Conservation (phyloP, 2,797 vertebrate species). For the Odontamblyopus rebecca region DNA sequence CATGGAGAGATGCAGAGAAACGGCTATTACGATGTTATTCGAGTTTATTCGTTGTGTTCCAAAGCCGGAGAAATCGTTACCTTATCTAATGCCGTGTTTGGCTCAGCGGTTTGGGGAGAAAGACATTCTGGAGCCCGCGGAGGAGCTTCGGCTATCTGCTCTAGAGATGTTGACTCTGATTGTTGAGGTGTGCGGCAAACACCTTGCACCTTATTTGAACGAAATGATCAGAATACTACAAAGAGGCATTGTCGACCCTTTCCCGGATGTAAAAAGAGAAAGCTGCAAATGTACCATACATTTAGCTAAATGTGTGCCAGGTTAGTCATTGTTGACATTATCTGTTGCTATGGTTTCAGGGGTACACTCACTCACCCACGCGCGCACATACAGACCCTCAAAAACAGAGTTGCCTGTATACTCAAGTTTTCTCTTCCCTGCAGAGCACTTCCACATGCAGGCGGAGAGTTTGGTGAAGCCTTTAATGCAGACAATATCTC, state of each 20-base stretch:
- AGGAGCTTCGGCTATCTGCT: conserved; percentile 88
- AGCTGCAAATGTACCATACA: conserved; percentile 82
- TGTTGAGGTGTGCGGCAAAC: conserved; percentile 79
- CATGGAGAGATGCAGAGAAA: conserved; percentile 86
- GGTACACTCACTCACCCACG: background rate
- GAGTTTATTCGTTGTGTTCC: conserved; percentile 79
- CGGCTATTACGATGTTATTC: conserved; percentile 70
- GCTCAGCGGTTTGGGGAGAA: conserved; percentile 79
- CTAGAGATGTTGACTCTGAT: conserved; percentile 80
- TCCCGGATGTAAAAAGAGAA: conserved; percentile 87
- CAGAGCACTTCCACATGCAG: conserved; percentile 95
- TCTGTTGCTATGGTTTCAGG: conserved; percentile 66
- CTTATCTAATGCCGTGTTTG: conserved; percentile 83
- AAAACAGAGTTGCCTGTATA: background rate
- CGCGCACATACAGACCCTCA: no score
- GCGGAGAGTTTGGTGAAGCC: conserved; percentile 88
- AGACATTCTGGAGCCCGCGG: conserved; percentile 80
- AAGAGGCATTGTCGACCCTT: conserved; percentile 83
- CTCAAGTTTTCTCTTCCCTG: conserved; percentile 22
- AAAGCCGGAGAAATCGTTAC: conserved; percentile 79
- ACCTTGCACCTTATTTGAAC: conserved; percentile 79
- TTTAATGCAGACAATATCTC: conserved; percentile 89
- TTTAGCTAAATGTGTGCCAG: conserved; percentile 82
- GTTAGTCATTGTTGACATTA: conserved; percentile 64
- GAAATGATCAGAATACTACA: conserved; percentile 82